Evolutionary conservation across 1,140 invertebrate genomes (phyloP).

Genomic region (fruit fly (Drosophila melanogaster)): DNA sequence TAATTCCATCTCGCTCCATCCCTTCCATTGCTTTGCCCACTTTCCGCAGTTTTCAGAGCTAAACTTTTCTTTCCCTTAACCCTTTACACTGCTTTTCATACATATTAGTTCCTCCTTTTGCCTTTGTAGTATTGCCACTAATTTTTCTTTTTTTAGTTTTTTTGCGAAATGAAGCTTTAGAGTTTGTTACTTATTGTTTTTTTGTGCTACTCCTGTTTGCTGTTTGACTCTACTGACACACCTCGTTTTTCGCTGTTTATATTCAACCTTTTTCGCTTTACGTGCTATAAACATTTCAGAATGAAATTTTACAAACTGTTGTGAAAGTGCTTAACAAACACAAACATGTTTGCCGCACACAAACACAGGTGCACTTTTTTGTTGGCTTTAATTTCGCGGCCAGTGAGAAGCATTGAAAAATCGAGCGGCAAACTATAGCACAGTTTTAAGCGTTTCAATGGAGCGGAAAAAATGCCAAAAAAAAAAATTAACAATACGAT

Average conservation of each 20-base stretch:
- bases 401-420: conserved; percentile 10
- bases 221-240: conserved; percentile 25
- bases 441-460: conserved; percentile 50
- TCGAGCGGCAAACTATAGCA: conserved; percentile 57
- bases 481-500: neutral
- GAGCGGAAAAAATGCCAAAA: neutral
- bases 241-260: conserved; percentile 33
- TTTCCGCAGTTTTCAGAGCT: conserved; percentile 10
- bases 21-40: neutral
- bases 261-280: conserved; percentile 27
- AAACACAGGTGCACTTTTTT: conserved; percentile 43
- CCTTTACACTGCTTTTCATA: conserved; percentile 2
- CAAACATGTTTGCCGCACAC: conserved; percentile 29
- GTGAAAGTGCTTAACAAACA: conserved; percentile 71
- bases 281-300: conserved; percentile 43
- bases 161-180: conserved; percentile 3
- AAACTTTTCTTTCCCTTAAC: conserved; percentile 31
- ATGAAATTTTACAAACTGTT: conserved; percentile 71
- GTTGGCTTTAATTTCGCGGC: conserved; percentile 51
- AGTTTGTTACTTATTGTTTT: neutral
- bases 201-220: conserved; percentile 17
- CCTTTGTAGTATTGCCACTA: neutral
- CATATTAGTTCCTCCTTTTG: conserved; percentile 25
- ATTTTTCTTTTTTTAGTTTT: neutral
- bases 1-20: conserved; percentile 9